Conservation (phyloP, 2,113 vertebrate genomes). For the Heteronetta atricapilla region DNA sequence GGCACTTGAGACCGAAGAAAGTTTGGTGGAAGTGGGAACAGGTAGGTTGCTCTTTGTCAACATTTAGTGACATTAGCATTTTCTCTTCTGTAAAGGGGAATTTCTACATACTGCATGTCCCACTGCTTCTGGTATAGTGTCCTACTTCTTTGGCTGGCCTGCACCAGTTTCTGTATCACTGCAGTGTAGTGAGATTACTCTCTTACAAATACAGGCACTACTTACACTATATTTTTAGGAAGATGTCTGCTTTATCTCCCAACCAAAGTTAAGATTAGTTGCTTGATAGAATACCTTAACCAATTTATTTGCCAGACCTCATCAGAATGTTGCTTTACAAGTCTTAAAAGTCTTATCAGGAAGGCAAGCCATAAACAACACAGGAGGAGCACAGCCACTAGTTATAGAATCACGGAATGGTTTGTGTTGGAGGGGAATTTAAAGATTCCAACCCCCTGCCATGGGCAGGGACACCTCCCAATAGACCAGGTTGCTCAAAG, state of each 20-base stretch:
- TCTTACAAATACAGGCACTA: neutral
- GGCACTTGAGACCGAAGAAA: neutral
- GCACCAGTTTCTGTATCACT: fast-evolving
- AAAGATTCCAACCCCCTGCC: no score
- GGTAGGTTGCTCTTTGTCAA: neutral
- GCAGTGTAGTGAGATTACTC: neutral
- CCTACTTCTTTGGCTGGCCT: neutral
- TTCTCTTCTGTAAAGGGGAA: neutral
- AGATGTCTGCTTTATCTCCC: neutral
- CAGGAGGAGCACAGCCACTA: neutral
- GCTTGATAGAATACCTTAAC: neutral
- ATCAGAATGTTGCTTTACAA: neutral
- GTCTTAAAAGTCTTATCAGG: neutral
- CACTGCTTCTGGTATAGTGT: neutral
- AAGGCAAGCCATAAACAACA: neutral
- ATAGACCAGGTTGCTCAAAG: no score
- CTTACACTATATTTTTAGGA: neutral
- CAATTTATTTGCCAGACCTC: neutral
- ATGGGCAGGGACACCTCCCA: no score
- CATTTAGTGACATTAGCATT: neutral
- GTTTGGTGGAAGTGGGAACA: neutral
- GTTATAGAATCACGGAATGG: neutral
- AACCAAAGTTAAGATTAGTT: neutral
- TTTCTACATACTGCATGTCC: neutral
- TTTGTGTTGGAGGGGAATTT: no score